Conservation (phyloP, 2,888 invertebrate genomes). For the Villa cingulata region DNA sequence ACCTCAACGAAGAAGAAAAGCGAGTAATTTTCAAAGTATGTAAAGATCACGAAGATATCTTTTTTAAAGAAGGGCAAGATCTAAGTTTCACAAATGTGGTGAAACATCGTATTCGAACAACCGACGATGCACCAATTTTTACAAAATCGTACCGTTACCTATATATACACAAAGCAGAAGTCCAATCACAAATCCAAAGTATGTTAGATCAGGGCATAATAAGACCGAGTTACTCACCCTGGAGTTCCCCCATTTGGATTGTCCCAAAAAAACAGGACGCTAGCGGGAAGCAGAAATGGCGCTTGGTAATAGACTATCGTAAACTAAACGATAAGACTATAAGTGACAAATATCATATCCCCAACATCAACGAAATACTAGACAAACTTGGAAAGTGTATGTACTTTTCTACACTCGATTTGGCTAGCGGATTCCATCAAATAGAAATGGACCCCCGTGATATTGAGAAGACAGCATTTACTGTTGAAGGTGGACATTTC, state of each 20-base stretch:
- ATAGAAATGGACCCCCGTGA: conserved; percentile 11
- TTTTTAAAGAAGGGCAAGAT: too few species aligned
- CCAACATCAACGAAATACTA: conserved; percentile 25
- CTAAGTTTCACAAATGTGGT: too few species aligned
- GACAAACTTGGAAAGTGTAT: conserved; percentile 24
- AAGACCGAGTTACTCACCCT: conserved; percentile 16
- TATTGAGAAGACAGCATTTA: conserved; percentile 26
- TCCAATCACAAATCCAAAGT: conserved; percentile 18
- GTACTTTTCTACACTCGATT: conserved; percentile 27
- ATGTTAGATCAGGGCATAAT: conserved; percentile 22
- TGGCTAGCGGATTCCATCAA: conserved; percentile 29
- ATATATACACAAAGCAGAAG: conserved; percentile 5
- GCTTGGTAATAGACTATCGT: conserved; percentile 27
- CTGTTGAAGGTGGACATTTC: conserved; percentile 22
- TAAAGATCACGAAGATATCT: too few species aligned
- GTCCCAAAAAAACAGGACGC: conserved; percentile 24
- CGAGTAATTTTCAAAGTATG: too few species aligned
- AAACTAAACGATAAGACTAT: conserved; percentile 27
- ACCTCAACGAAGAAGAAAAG: too few species aligned
- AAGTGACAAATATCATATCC: conserved; percentile 24
- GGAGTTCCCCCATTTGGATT: conserved; percentile 16
- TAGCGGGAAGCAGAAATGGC: conserved; percentile 18
- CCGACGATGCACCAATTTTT: conserved; percentile 4
- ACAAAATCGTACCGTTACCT: conserved; percentile 8
- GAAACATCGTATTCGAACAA: too few species aligned